Evolutionary conservation across 2,888 invertebrate species (phyloP), one percentile per base, ranked within the genome.

Genomic region (Sinohyriopsis cumingii): DNA sequence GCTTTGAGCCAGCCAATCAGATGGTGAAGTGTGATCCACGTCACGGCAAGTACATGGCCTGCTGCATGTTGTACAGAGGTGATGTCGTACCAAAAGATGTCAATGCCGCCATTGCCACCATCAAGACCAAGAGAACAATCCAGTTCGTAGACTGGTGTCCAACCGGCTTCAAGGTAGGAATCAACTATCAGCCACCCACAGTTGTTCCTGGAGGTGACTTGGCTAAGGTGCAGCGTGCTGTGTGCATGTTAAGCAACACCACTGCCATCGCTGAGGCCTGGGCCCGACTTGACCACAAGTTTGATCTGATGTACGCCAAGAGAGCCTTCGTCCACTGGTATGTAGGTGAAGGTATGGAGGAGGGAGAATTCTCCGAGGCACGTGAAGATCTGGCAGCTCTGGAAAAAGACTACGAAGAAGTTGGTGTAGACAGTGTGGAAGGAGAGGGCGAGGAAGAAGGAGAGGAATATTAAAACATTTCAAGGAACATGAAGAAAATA

Each of bases 41-140:
- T 77, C 87, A 89, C 75, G 89, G 87, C 57, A 85, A 87, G 82
- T 95, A 95, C 89, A 95, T 97, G 97, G 97, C 97, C 25, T 96
- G 96, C 90, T 97, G 97, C 91, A 95, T 97, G 94, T 92, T 97
- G 92, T 97, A 96, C 93, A 86, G 96, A 87, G 96, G 96, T 75
- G 96, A 97, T 68, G 78, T 78, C 74, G 78, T 78, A 71, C 83
- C 83, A 62, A 82, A 84, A 73, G 83, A 84, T 69, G 83, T 84
- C 76, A 83, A 83, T 76, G 79, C 84, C 60, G 82, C 84, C 70
- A 88, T 88, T 69, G 88, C 87, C 55, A 85, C 84, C 74, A 88
- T 88, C 80, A 88, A 88, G 80, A 88, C 87, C 73, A 88, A 88
- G 79, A 76, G 86, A 67, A 84, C 84, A 72, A 86, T 87, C 78